These are phyloP conservation scores for Microctonus aethiopoides DNA, from an alignment of 2,888 invertebrate genomes.

Conservation along the genomic window DNA sequence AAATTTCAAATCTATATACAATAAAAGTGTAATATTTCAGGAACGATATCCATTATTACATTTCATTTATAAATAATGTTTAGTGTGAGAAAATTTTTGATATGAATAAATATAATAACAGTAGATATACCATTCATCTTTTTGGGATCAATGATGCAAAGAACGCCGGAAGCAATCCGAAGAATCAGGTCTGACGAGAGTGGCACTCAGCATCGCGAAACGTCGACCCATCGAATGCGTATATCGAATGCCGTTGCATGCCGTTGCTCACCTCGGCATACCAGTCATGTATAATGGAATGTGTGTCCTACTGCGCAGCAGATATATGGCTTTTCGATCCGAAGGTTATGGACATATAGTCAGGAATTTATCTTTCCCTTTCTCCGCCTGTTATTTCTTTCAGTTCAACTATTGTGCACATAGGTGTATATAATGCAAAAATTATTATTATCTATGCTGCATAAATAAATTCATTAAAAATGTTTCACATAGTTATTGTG, in stretches of 20 bases:
- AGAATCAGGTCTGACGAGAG: slow-evolving; percentile 22
- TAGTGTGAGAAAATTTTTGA: background rate
- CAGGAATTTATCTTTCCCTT: background rate
- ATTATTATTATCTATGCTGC: no score
- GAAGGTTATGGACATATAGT: slow-evolving; percentile 22
- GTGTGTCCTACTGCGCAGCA: slow-evolving; percentile 57
- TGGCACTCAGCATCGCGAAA: slow-evolving; percentile 50
- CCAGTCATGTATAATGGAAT: slow-evolving; percentile 61
- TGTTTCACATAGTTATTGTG: no score
- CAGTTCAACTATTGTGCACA: background rate
- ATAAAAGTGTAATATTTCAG: no score
- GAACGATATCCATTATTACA: no score
- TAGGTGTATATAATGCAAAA: no score
- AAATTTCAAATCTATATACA: no score
- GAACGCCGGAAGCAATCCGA: slow-evolving; percentile 25
- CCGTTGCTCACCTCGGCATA: slow-evolving; percentile 63
- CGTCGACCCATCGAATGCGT: slow-evolving; percentile 59
- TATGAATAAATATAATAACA: background rate
- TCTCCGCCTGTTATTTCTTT: background rate
- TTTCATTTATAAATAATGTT: no score
- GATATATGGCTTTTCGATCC: slow-evolving; percentile 52
- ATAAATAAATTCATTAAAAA: no score
- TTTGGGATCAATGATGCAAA: slow-evolving; percentile 2
- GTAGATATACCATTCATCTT: background rate
- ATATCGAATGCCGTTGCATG: slow-evolving; percentile 63